Percentiles rank a stretch among this genome's conserved stretches.
These are phyloP conservation scores for Falco naumanni DNA, from an alignment of 2,797 vertebrate species.

Conservation along the genomic window DNA sequence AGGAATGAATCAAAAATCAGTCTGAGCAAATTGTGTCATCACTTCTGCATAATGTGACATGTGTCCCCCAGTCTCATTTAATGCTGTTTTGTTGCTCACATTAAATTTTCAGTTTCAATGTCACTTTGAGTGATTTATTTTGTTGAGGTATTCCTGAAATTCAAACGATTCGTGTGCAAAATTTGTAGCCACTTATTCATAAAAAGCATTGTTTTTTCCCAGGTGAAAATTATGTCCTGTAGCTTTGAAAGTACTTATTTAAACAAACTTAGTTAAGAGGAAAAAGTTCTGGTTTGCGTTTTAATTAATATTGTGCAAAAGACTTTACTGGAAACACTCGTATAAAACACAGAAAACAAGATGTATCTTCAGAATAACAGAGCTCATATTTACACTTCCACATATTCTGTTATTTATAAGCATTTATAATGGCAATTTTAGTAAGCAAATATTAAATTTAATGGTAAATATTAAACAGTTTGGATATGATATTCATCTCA, in stretches of 20 bases:
- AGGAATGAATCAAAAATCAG: not conserved
- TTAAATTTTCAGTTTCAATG: not conserved
- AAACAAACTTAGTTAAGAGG: not conserved
- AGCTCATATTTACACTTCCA: not conserved
- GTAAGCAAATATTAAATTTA: not conserved
- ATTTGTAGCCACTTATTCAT: not conserved
- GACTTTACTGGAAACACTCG: not conserved
- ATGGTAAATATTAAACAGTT: not conserved
- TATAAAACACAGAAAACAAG: not conserved
- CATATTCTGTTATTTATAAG: not conserved
- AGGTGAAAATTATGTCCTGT: not conserved
- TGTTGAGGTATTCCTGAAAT: not conserved
- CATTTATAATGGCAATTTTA: slow-evolving; percentile 17
- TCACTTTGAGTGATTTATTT: not conserved
- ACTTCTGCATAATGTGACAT: not conserved
- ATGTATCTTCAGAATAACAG: not conserved
- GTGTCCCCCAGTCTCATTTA: not conserved
- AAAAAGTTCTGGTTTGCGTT: not conserved
- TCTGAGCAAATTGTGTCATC: not conserved
- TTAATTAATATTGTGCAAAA: not conserved
- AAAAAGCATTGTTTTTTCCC: not conserved
- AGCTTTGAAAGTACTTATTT: not conserved
- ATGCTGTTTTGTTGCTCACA: not conserved
- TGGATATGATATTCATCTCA: not conserved
- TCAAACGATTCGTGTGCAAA: not conserved